phyloP scores from a whole-genome alignment of 2,113 vertebrate species.

The Pan paniscus region DNA sequence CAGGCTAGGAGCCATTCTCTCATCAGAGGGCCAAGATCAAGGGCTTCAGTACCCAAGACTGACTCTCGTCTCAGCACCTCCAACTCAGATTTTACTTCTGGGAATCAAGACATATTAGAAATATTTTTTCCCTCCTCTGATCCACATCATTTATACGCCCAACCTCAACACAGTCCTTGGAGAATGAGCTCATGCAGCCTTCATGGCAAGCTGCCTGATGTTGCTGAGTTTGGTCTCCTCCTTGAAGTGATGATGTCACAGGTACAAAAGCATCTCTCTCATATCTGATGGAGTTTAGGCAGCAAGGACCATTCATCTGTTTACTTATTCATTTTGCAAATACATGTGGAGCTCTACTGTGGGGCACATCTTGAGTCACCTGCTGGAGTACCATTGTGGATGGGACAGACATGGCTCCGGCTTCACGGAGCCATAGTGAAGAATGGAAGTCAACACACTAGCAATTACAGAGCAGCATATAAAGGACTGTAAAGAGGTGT shows the following conservation, averaged over 20 bases:
- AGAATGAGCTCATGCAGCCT: background rate
- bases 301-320: background rate
- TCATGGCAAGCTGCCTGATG: background rate
- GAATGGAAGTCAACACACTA: background rate
- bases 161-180: background rate
- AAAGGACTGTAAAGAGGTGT: background rate
- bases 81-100: background rate
- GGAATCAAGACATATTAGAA: background rate
- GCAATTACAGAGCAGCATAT: background rate
- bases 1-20: background rate
- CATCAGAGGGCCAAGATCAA: background rate
- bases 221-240: background rate
- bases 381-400: accelerated
- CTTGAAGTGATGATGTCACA: background rate
- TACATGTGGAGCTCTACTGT: accelerated
- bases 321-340: background rate
- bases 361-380: background rate
- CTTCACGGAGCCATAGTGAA: background rate
- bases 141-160: background rate
- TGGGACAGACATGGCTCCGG: background rate
- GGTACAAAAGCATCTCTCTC: background rate
- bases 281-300: background rate
- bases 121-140: background rate
- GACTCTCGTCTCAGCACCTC: background rate
- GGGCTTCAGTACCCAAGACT: background rate